Evolutionary conservation across 1,140 invertebrate genomes (phyloP).

Genomic region (Macrostomum lignano): DNA sequence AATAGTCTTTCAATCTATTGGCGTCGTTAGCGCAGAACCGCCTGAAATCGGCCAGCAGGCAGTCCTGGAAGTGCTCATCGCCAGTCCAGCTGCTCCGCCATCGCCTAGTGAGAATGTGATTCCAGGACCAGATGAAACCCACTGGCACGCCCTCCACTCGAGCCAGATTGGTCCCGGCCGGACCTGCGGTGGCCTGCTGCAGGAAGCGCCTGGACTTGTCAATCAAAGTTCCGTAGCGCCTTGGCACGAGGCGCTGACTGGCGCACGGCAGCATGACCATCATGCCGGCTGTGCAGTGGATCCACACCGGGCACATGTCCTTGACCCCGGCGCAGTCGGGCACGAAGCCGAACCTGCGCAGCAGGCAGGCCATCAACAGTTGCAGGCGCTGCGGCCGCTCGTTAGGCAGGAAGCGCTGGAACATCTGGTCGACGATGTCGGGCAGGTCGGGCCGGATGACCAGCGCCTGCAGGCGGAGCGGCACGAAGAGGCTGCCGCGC

Average conservation of each 20-base stretch:
- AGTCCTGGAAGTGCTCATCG: no score
- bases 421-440: constrained; percentile 2
- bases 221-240: no score
- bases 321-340: constrained; percentile 6
- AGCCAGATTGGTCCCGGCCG: no score
- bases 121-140: no score
- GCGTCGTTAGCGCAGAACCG: no score
- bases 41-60: no score
- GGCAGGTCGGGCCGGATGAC: background rate
- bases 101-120: no score
- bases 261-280: constrained; percentile 45
- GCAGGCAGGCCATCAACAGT: constrained; percentile 10
- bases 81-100: no score
- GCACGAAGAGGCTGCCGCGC: constrained; percentile 70
- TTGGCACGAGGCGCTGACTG: constrained; percentile 7
- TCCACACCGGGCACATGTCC: constrained; percentile 33
- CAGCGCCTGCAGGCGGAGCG: constrained; percentile 29
- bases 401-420: background rate
- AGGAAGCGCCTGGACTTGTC: no score
- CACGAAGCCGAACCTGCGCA: constrained; percentile 9
- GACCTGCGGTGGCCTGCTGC: no score
- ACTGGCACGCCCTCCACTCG: no score
- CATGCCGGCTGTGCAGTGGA: constrained; percentile 70
- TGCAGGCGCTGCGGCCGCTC: constrained; percentile 4
- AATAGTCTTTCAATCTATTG: no score